These are phyloP conservation scores for Alauda arvensis DNA, from an alignment of 2,797 vertebrate genomes.

Conservation along the genomic window DNA sequence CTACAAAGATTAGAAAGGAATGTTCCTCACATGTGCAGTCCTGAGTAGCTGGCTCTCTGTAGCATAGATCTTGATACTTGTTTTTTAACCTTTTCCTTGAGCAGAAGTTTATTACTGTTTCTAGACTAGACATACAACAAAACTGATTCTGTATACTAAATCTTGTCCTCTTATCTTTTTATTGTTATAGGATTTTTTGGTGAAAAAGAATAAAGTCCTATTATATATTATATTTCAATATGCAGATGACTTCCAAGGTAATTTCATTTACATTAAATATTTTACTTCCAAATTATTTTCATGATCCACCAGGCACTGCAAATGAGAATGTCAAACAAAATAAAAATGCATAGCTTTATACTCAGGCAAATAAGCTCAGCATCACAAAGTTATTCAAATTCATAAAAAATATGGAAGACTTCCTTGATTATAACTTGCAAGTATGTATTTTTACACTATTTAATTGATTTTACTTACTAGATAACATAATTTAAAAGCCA, in stretches of 20 bases:
- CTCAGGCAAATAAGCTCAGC: background rate
- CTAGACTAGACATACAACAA: background rate
- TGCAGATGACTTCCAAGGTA: background rate
- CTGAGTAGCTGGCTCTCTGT: background rate
- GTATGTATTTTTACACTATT: background rate
- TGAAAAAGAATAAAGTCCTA: background rate
- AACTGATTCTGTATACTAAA: background rate
- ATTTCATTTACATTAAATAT: background rate
- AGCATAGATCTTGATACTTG: background rate
- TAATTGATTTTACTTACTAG: background rate
- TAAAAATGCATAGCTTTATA: background rate
- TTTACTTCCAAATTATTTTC: background rate
- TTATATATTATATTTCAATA: background rate
- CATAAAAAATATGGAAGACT: background rate
- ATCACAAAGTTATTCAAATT: background rate
- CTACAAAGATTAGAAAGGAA: slow-evolving; percentile 49
- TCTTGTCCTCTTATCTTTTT: background rate
- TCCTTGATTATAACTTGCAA: background rate
- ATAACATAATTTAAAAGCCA: background rate
- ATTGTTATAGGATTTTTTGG: background rate
- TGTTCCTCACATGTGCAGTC: background rate
- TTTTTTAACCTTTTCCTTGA: background rate
- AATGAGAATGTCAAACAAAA: background rate
- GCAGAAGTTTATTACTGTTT: background rate
- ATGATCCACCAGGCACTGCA: background rate